A percentile compares a stretch with the other conserved stretches of the same genome.
phyloP scores from a whole-genome alignment of 37 sponge, comb jelly and placozoan genomes.

The Bolinopsis microptera region DNA sequence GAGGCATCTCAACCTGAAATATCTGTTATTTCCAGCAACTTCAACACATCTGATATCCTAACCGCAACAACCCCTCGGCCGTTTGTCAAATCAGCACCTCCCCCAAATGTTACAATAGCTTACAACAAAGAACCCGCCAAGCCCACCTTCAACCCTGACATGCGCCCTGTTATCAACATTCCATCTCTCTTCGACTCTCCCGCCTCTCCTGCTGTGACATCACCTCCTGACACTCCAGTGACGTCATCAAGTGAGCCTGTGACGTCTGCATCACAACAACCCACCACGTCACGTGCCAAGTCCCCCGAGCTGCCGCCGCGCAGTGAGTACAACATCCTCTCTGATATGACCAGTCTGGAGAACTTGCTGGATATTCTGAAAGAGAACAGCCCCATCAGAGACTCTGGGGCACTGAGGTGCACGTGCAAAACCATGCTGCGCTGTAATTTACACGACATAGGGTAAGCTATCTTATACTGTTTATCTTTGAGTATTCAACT shows the following conservation, averaged over 20 bases:
- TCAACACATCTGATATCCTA: neutral
- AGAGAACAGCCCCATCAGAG: slow-evolving; percentile 37
- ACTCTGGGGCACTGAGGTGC: slow-evolving; percentile 4
- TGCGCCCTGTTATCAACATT: slow-evolving; percentile 36
- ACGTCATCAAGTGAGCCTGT: neutral
- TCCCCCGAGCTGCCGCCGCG: slow-evolving; percentile 43
- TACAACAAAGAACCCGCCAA: neutral
- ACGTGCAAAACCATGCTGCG: slow-evolving; percentile 60
- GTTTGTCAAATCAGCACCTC: neutral
- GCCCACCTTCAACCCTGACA: slow-evolving; percentile 20
- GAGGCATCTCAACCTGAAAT: neutral
- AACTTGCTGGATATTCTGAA: slow-evolving; percentile 52
- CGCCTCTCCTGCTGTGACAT: neutral
- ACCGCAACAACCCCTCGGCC: neutral
- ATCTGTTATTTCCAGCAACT: neutral
- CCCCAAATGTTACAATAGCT: slow-evolving; percentile 33
- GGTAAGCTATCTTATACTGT: neutral
- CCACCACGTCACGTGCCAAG: neutral
- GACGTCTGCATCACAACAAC: neutral
- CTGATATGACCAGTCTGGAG: slow-evolving; percentile 57
- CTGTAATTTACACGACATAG: slow-evolving; percentile 29
- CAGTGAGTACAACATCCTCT: slow-evolving; percentile 18
- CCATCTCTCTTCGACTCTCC: neutral
- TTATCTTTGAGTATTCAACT: too few relatives aligned
- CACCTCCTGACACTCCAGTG: neutral